Base-by-base conservation (phyloP, 2,888 invertebrate genomes). In the Sarcophaga carnaria region DNA sequence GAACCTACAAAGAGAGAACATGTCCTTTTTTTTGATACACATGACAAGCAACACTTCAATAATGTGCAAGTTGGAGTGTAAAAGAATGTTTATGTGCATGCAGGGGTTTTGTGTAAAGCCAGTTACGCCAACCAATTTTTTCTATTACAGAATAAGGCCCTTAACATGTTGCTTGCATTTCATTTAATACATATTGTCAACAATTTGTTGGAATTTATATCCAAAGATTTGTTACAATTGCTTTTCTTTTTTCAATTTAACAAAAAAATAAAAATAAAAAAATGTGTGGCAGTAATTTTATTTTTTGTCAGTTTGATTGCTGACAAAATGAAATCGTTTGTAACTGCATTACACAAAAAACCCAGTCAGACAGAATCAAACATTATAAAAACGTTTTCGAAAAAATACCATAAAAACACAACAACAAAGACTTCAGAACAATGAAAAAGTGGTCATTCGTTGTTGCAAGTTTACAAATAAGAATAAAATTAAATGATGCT, bases 181-280 rank as follows among this genome's bases (percentile, higher is more conserved):
- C 84, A 84, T 76, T 84, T 84, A 87, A 91, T 91, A 90, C 90
- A 89, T 91, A 91, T 89, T 89, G 91, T 91, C 91, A 91, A 91
- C 91, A 91, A 90, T 90, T 90, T 90, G 90, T 89, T 89, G 88
- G 69, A 87, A 82, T 87, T 81, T 84, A 83, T 84, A 81, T 20
- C 83, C 66, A 81, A 84, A 81, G 86, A 78, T 83, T 72, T 83
- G 72, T 74, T 69, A 74, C 86, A 78, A 77, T 86, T 80, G 67
- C 67, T 14, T 74, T 83, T 80, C 70, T 67, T 69, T 78, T 74
- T 67, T 60, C 79, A 83, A 76, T 86, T 86, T 86, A 86, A 86
- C 83, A 85, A 83, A 85, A 85, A 2, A 49, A 11, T 14, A 67
- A 78, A 27, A 83, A 85, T 80, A 14, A 54, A 12, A 49, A 78